phyloP scores from a whole-genome alignment of 92 coral and sea anemone species.

The Pocillopora meandrina region DNA sequence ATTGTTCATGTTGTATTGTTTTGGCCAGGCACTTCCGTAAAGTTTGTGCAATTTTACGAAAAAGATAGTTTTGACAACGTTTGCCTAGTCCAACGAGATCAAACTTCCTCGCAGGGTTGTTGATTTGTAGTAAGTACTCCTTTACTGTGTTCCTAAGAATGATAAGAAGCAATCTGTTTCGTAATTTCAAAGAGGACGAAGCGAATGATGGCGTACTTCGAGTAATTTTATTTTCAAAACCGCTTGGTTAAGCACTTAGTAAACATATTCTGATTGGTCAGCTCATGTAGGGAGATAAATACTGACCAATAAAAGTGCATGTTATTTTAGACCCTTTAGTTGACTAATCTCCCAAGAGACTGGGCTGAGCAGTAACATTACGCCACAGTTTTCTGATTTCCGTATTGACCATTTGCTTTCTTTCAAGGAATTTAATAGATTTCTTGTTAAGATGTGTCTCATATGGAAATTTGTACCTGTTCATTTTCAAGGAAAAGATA shows the following conservation, averaged over 20 bases:
- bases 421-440: neutral
- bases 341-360: neutral
- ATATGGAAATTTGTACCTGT: neutral
- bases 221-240: conserved; percentile 32
- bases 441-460: neutral
- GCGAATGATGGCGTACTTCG: neutral
- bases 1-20: too few species aligned
- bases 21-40: too few species aligned
- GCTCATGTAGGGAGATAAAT: conserved; percentile 2
- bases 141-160: neutral
- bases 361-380: neutral
- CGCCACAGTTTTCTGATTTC: neutral
- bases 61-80: too few species aligned
- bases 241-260: conserved; percentile 3
- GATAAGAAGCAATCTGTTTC: neutral
- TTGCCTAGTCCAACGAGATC: too few species aligned
- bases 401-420: neutral
- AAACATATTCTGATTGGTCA: conserved; percentile 40
- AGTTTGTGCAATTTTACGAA: too few species aligned
- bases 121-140: neutral
- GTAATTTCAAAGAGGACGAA: neutral
- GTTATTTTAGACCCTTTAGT: conserved; percentile 1
- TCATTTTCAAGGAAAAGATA: too few species aligned
- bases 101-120: too few species aligned
- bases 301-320: conserved; percentile 14